phyloP scores from a whole-genome alignment of 2,113 vertebrate genomes.

The Bambusicola thoracicus region DNA sequence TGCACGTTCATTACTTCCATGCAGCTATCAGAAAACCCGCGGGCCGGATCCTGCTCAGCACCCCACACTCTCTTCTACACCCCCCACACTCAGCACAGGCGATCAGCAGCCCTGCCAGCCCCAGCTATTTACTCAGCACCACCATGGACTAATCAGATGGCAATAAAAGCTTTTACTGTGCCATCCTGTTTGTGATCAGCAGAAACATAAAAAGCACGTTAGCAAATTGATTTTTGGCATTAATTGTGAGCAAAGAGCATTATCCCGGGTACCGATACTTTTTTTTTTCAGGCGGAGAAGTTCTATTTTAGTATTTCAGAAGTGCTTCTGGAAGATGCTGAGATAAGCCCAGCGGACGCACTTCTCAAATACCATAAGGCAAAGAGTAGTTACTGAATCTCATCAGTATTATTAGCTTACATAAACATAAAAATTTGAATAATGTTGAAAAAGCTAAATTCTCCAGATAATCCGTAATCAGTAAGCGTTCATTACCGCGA shows the following conservation, averaged over 20 bases:
- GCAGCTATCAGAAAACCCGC: background rate
- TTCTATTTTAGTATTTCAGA: slow-evolving; percentile 46
- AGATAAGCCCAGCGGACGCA: slow-evolving; percentile 27
- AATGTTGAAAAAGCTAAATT: slow-evolving; percentile 79
- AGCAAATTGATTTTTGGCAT: slow-evolving; percentile 54
- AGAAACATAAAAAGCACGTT: slow-evolving; percentile 69
- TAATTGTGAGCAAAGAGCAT: slow-evolving; percentile 38
- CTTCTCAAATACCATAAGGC: slow-evolving; percentile 48
- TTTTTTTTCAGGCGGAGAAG: slow-evolving; percentile 36
- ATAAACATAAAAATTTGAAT: slow-evolving; percentile 80
- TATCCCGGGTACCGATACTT: background rate
- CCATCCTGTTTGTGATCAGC: slow-evolving; percentile 57
- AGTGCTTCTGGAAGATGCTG: slow-evolving; percentile 40
- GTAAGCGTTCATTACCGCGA: slow-evolving; percentile 79
- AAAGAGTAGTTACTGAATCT: slow-evolving; percentile 72
- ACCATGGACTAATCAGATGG: slow-evolving; percentile 12
- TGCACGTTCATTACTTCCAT: fast-evolving
- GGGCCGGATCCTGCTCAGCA: background rate
- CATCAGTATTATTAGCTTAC: slow-evolving; percentile 77
- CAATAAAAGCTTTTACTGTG: slow-evolving; percentile 58
- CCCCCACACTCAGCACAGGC: background rate
- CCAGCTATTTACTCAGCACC: background rate
- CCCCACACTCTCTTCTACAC: background rate
- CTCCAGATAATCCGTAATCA: slow-evolving; percentile 75
- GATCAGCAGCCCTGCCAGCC: background rate